A percentile compares a stretch with the other conserved stretches of the same genome.
Conservation (phyloP, 2,797 vertebrate genomes). For the Thaleichthys pacificus region DNA sequence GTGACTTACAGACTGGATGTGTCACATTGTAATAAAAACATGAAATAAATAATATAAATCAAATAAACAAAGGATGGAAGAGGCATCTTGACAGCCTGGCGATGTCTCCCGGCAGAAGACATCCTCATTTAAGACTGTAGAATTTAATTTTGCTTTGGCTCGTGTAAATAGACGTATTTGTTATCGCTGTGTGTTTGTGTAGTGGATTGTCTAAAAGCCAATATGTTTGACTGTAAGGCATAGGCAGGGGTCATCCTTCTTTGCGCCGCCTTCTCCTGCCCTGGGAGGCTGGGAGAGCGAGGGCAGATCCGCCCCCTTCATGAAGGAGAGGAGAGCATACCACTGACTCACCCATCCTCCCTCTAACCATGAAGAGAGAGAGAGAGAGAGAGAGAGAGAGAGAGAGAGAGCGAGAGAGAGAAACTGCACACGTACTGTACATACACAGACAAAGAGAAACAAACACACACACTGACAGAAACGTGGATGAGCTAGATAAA, state of each 20-base stretch:
- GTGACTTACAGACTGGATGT: constrained; percentile 39
- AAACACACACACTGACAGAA: constrained; percentile 40
- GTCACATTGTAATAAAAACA: constrained; percentile 48
- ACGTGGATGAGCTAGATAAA: constrained; percentile 65
- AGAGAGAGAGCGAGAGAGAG: neutral
- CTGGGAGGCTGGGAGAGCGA: constrained; percentile 68
- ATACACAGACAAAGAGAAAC: neutral
- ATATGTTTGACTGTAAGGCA: constrained; percentile 76
- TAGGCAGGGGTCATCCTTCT: constrained; percentile 71
- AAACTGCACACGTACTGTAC: neutral
- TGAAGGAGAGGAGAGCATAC: constrained; percentile 76
- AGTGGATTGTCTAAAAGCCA: constrained; percentile 71
- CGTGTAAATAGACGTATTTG: constrained; percentile 46
- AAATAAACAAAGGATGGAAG: constrained; percentile 50
- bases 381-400: constrained; percentile 1
- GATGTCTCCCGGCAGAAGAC: constrained; percentile 64
- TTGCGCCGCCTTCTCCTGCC: constrained; percentile 68
- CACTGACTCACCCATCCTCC: constrained; percentile 76
- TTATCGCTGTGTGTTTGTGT: constrained; percentile 76
- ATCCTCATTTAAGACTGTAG: constrained; percentile 65
- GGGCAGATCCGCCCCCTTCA: constrained; percentile 75
- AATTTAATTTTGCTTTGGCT: constrained; percentile 66
- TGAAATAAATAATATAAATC: constrained; percentile 61
- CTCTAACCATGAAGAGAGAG: constrained; percentile 60
- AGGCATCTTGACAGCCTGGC: constrained; percentile 57